These are phyloP conservation scores for Bombus sibiricus DNA, from an alignment of 1,140 invertebrate species.

Conservation along the genomic window DNA sequence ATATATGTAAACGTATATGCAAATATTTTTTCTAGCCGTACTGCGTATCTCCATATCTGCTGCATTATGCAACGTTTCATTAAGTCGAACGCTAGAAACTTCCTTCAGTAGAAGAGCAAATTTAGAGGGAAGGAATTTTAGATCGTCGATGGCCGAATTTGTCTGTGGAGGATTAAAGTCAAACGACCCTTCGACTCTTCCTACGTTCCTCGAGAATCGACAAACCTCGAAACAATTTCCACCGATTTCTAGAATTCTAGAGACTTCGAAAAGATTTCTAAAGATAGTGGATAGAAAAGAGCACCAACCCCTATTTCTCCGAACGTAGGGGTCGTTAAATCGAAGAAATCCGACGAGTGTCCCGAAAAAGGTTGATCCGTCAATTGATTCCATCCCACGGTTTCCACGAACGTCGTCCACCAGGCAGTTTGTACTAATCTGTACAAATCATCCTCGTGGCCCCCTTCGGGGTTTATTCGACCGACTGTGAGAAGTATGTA, in stretches of 20 bases:
- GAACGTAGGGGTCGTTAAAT: conserved; percentile 5
- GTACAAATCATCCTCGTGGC: conserved; percentile 55
- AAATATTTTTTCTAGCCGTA: background rate
- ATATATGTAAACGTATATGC: too few relatives aligned
- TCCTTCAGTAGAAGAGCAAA: background rate
- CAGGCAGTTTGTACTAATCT: conserved; percentile 56
- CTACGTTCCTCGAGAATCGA: background rate
- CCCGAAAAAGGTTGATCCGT: background rate
- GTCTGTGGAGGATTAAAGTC: too few relatives aligned
- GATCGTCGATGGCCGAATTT: too few relatives aligned
- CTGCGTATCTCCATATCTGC: too few relatives aligned
- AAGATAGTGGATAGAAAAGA: background rate
- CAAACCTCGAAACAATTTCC: background rate
- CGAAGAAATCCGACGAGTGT: background rate
- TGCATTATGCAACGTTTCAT: background rate
- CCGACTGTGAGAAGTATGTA: conserved; percentile 58
- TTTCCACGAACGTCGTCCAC: conserved; percentile 11
- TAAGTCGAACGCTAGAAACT: background rate
- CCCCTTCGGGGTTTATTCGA: background rate
- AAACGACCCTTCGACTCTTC: background rate
- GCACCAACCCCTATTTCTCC: background rate
- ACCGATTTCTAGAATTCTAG: background rate
- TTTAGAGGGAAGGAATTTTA: background rate
- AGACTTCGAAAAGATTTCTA: background rate
- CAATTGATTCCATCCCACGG: conserved; percentile 22